phyloP scores from a whole-genome alignment of 2,113 vertebrate genomes.

The Tympanuchus pallidicinctus region DNA sequence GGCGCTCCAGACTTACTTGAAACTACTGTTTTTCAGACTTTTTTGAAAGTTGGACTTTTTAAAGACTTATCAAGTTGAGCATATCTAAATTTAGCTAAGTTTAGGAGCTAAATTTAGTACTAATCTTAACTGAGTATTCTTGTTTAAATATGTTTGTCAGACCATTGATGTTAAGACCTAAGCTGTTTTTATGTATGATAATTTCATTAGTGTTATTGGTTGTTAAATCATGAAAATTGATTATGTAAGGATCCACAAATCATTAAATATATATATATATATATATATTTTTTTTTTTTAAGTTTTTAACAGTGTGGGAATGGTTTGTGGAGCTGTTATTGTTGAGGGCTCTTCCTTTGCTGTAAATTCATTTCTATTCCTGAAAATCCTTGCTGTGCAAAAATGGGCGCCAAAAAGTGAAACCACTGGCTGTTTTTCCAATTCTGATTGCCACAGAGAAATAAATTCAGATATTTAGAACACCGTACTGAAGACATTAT shows the following conservation, averaged over 20 bases:
- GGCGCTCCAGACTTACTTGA: constrained; percentile 23
- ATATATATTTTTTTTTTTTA: background rate
- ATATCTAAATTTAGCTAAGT: constrained; percentile 4
- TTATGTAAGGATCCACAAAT: constrained; percentile 31
- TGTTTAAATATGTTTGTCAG: constrained; percentile 63
- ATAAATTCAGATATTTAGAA: constrained; percentile 40
- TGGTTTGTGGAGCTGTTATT: constrained; percentile 34
- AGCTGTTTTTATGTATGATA: constrained; percentile 27
- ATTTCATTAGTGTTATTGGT: constrained; percentile 44
- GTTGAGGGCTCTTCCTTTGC: constrained; percentile 11
- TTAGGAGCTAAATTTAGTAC: constrained; percentile 39
- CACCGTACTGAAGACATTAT: background rate
- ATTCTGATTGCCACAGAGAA: constrained; percentile 5
- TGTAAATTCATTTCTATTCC: constrained; percentile 7
- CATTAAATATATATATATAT: background rate
- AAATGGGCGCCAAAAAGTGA: constrained; percentile 27
- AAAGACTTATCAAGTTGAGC: constrained; percentile 11
- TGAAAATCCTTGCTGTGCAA: background rate
- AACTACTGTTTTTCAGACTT: constrained; percentile 29
- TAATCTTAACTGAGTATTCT: constrained; percentile 60
- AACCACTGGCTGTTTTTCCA: constrained; percentile 23
- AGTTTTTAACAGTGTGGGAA: background rate
- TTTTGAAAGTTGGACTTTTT: constrained; percentile 34
- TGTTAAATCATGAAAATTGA: background rate
- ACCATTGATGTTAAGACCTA: constrained; percentile 54